These are phyloP conservation scores for Protomyctophum bolini DNA, from an alignment of 2,113 vertebrate genomes.

Conservation along the genomic window DNA sequence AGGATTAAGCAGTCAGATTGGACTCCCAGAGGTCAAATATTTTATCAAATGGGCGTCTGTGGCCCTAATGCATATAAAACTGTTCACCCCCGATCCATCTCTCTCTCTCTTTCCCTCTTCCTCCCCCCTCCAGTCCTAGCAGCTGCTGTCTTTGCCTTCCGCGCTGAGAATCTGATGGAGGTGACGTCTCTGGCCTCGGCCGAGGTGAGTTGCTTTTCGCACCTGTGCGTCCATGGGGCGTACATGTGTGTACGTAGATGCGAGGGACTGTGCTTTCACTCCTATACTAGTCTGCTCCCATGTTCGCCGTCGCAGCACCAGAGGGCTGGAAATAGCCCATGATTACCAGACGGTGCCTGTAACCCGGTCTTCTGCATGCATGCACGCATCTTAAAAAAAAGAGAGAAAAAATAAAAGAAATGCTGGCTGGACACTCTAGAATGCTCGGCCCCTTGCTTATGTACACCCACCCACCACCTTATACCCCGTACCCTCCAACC, in stretches of 20 bases:
- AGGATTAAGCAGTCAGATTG: too few relatives aligned
- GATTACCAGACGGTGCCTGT: constrained; percentile 77
- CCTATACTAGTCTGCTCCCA: background rate
- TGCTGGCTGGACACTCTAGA: constrained; percentile 65
- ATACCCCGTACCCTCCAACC: background rate
- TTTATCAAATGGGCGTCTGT: too few relatives aligned
- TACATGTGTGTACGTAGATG: constrained; percentile 3
- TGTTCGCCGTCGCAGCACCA: constrained; percentile 28
- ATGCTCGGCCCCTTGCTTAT: constrained; percentile 13
- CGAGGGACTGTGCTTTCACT: background rate
- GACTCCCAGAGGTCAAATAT: too few relatives aligned
- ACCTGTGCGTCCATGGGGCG: background rate
- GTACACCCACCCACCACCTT: background rate
- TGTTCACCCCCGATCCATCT: background rate
- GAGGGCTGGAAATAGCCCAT: constrained; percentile 84
- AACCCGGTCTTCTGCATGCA: constrained; percentile 78
- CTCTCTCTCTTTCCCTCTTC: background rate
- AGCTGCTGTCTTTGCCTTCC: constrained; percentile 96
- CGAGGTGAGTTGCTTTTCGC: constrained; percentile 84
- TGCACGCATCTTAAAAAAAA: constrained; percentile 41
- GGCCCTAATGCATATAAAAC: too few relatives aligned
- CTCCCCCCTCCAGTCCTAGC: constrained; percentile 84
- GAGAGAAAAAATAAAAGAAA: constrained; percentile 47
- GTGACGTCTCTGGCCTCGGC: constrained; percentile 96
- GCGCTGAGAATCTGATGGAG: constrained; percentile 99